Conservation (phyloP, 2,113 vertebrate species). For the Anarrhichthys ocellatus region DNA sequence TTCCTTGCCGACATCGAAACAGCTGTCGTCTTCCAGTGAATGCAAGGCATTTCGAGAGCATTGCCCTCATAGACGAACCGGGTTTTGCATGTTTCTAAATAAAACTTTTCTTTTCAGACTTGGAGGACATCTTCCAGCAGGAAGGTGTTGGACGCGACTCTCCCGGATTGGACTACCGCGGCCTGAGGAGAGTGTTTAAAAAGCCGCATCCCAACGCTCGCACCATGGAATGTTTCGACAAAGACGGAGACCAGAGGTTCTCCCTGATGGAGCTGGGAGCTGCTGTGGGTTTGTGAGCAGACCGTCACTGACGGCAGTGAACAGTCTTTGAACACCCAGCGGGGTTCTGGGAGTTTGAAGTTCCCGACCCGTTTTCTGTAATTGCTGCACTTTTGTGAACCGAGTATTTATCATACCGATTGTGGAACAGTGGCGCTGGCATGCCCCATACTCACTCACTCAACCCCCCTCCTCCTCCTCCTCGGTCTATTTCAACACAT, state of each 20-base stretch:
- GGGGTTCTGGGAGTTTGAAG: slow-evolving; percentile 28
- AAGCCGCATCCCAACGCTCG: slow-evolving; percentile 44
- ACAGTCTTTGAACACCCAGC: slow-evolving; percentile 68
- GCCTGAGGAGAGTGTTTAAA: slow-evolving; percentile 68
- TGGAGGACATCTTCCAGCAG: slow-evolving; percentile 66
- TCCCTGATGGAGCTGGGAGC: slow-evolving; percentile 73
- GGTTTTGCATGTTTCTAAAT: not conserved
- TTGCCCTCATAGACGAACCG: not conserved
- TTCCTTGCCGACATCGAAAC: not conserved
- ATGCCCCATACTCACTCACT: slow-evolving; percentile 35
- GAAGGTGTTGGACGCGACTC: slow-evolving; percentile 14
- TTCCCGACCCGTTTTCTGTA: slow-evolving; percentile 42
- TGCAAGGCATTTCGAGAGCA: not conserved
- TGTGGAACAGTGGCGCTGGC: slow-evolving; percentile 65
- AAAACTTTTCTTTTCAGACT: slow-evolving; percentile 60
- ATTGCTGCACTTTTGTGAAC: slow-evolving; percentile 76
- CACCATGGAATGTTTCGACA: slow-evolving; percentile 71
- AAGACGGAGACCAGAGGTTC: slow-evolving; percentile 68
- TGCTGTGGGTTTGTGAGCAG: slow-evolving; percentile 72
- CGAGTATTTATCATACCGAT: slow-evolving; percentile 68
- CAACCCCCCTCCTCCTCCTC: not conserved
- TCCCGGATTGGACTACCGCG: slow-evolving; percentile 57
- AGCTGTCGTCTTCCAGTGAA: no score
- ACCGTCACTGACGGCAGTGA: slow-evolving; percentile 42
- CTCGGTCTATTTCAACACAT: not conserved